Evolutionary conservation across 2,888 invertebrate genomes (phyloP).

Genomic region (Falcaria lacertinaria): DNA sequence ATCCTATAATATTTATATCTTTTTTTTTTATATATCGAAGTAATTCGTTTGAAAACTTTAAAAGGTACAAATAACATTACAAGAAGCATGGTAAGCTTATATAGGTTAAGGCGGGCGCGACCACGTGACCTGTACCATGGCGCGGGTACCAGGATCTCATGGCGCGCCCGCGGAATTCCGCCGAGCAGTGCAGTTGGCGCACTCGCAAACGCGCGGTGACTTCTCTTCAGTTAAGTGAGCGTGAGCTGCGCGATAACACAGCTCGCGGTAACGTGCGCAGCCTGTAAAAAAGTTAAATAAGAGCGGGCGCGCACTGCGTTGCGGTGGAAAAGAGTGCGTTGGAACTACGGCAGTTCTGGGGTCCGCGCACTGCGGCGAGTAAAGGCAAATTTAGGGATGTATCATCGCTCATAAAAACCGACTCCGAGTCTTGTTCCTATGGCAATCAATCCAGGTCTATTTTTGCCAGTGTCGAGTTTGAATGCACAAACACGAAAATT

Average conservation of each 20-base stretch:
- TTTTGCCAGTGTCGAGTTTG: too few species aligned
- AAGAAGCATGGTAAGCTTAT: background rate
- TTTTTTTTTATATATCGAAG: too few species aligned
- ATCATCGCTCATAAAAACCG: too few species aligned
- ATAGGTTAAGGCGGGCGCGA: constrained; percentile 6
- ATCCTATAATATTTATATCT: too few species aligned
- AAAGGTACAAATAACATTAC: background rate
- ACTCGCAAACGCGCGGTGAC: constrained; percentile 46
- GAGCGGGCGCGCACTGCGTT: too few species aligned
- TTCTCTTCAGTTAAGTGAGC: constrained; percentile 43
- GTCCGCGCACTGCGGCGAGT: too few species aligned
- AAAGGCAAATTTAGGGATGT: too few species aligned
- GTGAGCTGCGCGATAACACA: constrained; percentile 70
- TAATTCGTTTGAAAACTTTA: background rate
- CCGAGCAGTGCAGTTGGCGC: constrained; percentile 56
- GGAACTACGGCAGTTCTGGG: too few species aligned
- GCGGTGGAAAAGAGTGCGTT: too few species aligned
- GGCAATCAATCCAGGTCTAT: too few species aligned
- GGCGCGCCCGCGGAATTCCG: constrained; percentile 38
- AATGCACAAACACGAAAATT: too few species aligned
- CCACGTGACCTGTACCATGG: background rate
- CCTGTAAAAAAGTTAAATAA: constrained; percentile 31
- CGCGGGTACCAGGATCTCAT: constrained; percentile 29
- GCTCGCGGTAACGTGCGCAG: constrained; percentile 70
- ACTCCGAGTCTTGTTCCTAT: too few species aligned